phyloP scores from a whole-genome alignment of 2,113 vertebrate species.

The Motacilla alba region DNA sequence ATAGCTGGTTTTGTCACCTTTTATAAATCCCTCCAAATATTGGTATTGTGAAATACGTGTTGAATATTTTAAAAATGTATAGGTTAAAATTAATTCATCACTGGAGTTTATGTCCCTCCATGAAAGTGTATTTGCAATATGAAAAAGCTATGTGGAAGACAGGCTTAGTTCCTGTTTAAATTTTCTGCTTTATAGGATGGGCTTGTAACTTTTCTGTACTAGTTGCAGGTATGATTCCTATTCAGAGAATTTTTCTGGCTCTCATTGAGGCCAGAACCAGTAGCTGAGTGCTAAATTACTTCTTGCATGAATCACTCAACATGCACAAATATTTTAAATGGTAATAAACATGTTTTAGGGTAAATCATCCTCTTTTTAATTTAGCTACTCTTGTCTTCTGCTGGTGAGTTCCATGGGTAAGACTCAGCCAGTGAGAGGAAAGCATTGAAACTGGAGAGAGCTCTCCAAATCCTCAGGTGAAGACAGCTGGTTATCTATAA shows the following conservation, averaged over 20 bases:
- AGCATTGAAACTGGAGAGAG: neutral
- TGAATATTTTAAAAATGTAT: neutral
- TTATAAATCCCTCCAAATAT: neutral
- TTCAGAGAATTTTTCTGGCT: neutral
- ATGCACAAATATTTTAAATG: neutral
- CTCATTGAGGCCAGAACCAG: neutral
- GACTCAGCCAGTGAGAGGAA: neutral
- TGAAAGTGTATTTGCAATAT: neutral
- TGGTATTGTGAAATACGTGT: neutral
- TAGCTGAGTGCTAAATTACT: neutral
- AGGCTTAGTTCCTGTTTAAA: neutral
- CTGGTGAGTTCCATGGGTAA: neutral
- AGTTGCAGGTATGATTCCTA: neutral
- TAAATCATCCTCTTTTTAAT: neutral
- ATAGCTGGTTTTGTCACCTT: neutral
- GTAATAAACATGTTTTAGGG: neutral
- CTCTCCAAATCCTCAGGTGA: neutral
- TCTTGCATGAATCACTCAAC: neutral
- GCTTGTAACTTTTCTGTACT: neutral
- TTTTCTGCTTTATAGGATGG: neutral
- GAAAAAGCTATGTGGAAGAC: neutral
- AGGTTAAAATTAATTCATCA: neutral
- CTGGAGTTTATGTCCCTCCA: neutral
- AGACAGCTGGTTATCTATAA: neutral
- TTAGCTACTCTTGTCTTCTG: neutral